Evolutionary conservation across 1,140 invertebrate species (phyloP), one percentile per base, ranked within the genome.

Genomic region (Drosophila insularis): DNA sequence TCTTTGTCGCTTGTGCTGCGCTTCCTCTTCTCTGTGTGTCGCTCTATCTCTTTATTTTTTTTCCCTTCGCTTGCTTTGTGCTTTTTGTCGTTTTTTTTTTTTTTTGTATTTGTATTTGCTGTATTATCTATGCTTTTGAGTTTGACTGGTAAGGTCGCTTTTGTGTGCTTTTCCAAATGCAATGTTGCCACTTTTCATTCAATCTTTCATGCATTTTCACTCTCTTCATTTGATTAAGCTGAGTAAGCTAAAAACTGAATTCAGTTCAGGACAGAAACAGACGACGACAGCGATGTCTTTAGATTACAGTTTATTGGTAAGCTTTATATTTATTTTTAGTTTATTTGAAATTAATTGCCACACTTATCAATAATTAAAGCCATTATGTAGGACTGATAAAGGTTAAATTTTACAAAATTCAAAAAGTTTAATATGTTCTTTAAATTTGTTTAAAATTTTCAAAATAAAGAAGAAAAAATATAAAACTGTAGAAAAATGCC

Each of bases 51-150:
- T 46, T 46, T 75, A 67, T 66, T 64, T 53, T 63, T 59, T 67
- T 55, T 71, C 66, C 63, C 60, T 71, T 61, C 67, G 64, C 68
- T 21, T 71, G 68, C 72, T 65, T 77, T 84, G 76, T 73, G 70
- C 67, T 80, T 84, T 80, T 53, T 64, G 43, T 62, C 65, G 31
- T 67, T 72, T 40, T 53, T 56, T 40, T 39, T 59, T 72, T 32
- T 53, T 56, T 35, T 50, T 72, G 35, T 53, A 46, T 35, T 50
- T 59, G 35, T 32, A 4, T 37, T 27, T 68, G 19, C 27, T 70
- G 32, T 68, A 50, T 67, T 56, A 39, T 39, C 21, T 68, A 31
- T 68, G 46, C 46, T 32, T 27, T 50, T 71, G 74, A 67, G 78
- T 74, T 84, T 60, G 43, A 10, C 43, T 50, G 43, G 43, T 50